Evolutionary conservation across 1,140 invertebrate genomes (phyloP).

Genomic region (Gonioctena quinquepunctata): DNA sequence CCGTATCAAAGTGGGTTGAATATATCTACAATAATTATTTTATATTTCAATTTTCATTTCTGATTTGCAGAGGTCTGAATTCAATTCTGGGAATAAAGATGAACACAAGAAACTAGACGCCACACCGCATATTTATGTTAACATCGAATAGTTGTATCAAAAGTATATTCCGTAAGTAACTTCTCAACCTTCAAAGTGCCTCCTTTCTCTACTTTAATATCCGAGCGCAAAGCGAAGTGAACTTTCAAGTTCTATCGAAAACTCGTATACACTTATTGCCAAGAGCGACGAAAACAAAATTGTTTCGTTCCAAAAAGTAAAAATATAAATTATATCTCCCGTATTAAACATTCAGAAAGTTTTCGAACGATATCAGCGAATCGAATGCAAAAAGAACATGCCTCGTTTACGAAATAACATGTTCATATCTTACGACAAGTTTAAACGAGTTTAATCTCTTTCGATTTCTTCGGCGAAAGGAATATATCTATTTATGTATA

Average conservation of each 20-base stretch:
- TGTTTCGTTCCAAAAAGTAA: constrained; percentile 2
- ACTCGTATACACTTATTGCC: neutral
- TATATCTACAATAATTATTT: no score
- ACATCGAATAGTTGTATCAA: neutral
- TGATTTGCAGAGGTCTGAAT: no score
- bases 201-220: neutral
- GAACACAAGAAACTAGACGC: neutral
- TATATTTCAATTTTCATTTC: no score
- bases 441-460: constrained; percentile 4
- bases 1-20: no score
- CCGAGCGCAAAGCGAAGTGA: neutral
- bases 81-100: no score
- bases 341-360: neutral
- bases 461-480: neutral
- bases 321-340: neutral
- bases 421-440: constrained; percentile 4
- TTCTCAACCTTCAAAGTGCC: neutral
- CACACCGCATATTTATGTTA: neutral
- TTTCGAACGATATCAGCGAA: neutral
- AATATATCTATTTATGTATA: neutral
- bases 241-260: neutral
- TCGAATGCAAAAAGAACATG: neutral
- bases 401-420: neutral
- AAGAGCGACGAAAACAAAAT: neutral
- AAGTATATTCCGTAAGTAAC: neutral